Evolutionary conservation across 2,113 vertebrate genomes (phyloP).

Genomic region (Myiopsitta monachus): DNA sequence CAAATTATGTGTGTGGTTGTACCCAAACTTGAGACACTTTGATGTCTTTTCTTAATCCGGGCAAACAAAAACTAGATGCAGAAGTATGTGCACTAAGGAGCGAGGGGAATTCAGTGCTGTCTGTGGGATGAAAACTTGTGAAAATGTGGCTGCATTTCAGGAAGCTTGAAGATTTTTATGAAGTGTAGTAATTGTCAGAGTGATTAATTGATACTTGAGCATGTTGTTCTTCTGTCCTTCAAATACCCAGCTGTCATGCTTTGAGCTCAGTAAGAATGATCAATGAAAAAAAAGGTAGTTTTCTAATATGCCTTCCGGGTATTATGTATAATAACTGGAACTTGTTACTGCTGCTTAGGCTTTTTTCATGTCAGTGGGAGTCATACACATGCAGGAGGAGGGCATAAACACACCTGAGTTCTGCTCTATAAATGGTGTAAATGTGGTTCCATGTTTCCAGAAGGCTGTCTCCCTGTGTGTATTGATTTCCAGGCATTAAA

Average conservation of each 20-base stretch:
- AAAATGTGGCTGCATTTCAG: neutral
- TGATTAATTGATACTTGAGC: neutral
- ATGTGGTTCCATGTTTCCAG: neutral
- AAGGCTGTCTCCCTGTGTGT: neutral
- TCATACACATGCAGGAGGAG: accelerated
- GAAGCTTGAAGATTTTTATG: neutral
- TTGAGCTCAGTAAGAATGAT: neutral
- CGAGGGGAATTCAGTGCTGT: neutral
- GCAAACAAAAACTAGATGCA: neutral
- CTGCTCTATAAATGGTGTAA: neutral
- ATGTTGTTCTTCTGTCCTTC: neutral
- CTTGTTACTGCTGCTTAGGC: neutral
- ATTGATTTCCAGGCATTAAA: neutral
- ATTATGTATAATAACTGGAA: neutral
- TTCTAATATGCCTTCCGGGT: neutral
- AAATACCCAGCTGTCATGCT: neutral
- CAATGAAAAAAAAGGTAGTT: neutral
- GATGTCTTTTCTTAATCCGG: neutral
- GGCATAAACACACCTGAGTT: neutral
- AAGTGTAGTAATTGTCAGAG: neutral
- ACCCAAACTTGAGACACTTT: neutral
- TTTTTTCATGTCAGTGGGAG: neutral
- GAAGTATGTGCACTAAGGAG: neutral
- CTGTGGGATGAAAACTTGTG: neutral
- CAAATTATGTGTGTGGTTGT: neutral